Evolutionary conservation across 2,888 invertebrate species (phyloP), one percentile per base, ranked within the genome.

Genomic region (Cosmia pyralina): DNA sequence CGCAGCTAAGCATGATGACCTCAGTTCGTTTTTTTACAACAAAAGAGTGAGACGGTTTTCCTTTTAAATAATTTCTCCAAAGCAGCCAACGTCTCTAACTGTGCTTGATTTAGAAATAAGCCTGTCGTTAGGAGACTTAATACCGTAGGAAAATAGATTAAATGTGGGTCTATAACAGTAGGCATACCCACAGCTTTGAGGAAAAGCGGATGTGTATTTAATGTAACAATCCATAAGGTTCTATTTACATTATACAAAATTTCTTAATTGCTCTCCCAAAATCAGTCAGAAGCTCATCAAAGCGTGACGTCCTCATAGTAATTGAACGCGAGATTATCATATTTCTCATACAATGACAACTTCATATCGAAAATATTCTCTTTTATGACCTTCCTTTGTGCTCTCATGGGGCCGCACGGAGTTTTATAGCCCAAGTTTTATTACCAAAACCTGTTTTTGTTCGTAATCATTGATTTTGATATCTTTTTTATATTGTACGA

Each of bases 391-490:
- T 81, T 74, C 83, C 81, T 74, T 87, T 88, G 83, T 83, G 75
- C 80, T 87, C 88, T 88, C 88, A 89, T 86, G 88, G 86, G 75
- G 81, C 67, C 85, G 76, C 82, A 87, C 83, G 85, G 85, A 88
- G 86, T 90, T 92, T 92, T 92, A 92, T 92, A 86, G 86, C 73
- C 83, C 79, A 92, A 92, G 81, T 93, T 92, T 89, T 90, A 90
- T 88, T 88, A 90, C 88, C 81, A 83, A 82, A 91, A 90, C 89
- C 90, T 89, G 89, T 89, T 91, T 89, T 90, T 89, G 75, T 87
- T 75, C 69, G 86, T 78, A 75, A 85, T 87, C 88, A 90, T 90
- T 91, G 90, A 90, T 90, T 91, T 79, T 83, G 85, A 89, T 81
- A 68, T 58, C 48, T 76, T 85, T 84, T 83, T 82, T 83, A 80